phyloP scores from a whole-genome alignment of 2,113 vertebrate genomes.

The Anser cygnoides region DNA sequence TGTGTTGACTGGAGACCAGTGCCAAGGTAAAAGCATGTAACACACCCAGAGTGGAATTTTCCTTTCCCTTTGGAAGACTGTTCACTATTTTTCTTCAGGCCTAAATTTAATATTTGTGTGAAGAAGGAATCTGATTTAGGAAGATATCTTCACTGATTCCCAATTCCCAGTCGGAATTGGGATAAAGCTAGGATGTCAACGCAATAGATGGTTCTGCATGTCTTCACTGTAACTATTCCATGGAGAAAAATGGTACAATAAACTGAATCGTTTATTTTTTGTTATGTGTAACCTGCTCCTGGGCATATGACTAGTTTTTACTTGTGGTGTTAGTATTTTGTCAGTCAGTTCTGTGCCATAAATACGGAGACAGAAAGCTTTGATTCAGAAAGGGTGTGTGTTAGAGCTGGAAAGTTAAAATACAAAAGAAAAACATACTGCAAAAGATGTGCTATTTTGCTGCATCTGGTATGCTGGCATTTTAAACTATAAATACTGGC shows the following conservation, averaged over 20 bases:
- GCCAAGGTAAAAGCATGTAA: not conserved
- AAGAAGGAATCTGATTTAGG: not conserved
- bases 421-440: not conserved
- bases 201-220: not conserved
- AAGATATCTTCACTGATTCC: not conserved
- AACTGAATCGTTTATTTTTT: not conserved
- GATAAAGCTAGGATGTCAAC: not conserved
- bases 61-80: not conserved
- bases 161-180: not conserved
- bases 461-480: slow-evolving; percentile 7
- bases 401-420: not conserved
- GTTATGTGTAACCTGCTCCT: not conserved
- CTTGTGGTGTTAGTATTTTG: not conserved
- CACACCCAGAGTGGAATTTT: not conserved
- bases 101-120: not conserved
- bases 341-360: not conserved
- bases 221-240: not conserved
- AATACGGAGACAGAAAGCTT: not conserved
- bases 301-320: not conserved
- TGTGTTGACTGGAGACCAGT: not conserved
- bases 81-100: not conserved
- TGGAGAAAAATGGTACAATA: not conserved
- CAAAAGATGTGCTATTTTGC: not conserved
- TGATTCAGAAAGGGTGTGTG: not conserved
- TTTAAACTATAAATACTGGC: not conserved